These are phyloP conservation scores for Anas platyrhynchos DNA, from an alignment of 2,113 vertebrate genomes.

Conservation along the genomic window DNA sequence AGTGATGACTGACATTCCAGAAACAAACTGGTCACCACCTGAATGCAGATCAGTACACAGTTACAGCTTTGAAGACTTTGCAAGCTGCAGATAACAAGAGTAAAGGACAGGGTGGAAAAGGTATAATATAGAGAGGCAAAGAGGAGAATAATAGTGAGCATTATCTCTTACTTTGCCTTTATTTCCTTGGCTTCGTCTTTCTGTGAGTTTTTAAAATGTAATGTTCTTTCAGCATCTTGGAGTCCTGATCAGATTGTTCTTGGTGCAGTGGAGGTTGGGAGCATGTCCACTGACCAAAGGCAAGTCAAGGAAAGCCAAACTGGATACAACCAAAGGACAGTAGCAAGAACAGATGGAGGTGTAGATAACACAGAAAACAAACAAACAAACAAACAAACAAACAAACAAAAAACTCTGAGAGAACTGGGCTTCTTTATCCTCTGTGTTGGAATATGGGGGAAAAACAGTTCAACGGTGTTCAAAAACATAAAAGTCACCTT, in stretches of 20 bases:
- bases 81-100: background rate
- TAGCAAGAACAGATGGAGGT: background rate
- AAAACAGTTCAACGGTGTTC: background rate
- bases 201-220: background rate
- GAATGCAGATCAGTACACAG: background rate
- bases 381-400: too few relatives aligned
- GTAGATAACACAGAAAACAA: background rate
- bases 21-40: background rate
- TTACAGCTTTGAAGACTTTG: background rate
- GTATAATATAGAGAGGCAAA: background rate
- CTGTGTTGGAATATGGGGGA: background rate
- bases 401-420: background rate
- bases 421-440: background rate
- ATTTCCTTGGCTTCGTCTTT: background rate
- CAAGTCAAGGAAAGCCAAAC: background rate
- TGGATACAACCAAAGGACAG: background rate
- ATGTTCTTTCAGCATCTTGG: background rate
- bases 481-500: background rate
- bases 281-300: background rate
- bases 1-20: background rate
- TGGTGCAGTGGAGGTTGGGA: background rate
- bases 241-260: background rate
- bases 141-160: background rate
- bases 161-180: background rate
- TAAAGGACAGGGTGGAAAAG: background rate